These are phyloP conservation scores for Bemisia tabaci DNA, from an alignment of 1,140 invertebrate genomes.

Conservation along the genomic window DNA sequence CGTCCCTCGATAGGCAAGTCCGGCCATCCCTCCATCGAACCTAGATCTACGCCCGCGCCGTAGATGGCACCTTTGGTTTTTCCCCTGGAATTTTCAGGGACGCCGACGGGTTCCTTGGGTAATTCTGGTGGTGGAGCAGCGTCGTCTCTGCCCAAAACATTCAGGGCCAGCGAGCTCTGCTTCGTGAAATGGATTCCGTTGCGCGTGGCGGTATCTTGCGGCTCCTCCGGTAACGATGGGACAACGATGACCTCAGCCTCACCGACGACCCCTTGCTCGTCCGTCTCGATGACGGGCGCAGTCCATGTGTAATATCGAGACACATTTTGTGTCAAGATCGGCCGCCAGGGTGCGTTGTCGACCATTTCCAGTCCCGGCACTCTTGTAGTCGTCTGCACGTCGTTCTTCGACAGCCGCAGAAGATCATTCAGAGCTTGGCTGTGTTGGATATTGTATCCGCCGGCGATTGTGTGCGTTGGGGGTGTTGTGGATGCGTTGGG, in stretches of 20 bases:
- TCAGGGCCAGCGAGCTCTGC: not conserved
- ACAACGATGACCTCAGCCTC: constrained; percentile 9
- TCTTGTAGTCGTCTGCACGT: not conserved
- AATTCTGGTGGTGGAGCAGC: not conserved
- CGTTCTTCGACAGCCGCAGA: constrained; percentile 4
- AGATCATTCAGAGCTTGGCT: constrained; percentile 17
- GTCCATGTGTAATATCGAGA: not conserved
- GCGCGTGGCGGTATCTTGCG: not conserved
- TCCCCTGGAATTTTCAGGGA: not conserved
- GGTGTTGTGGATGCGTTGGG: not conserved
- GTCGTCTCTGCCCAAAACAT: not conserved
- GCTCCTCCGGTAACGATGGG: not conserved
- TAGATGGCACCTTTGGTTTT: not conserved
- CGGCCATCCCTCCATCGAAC: not conserved
- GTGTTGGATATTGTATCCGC: constrained; percentile 10
- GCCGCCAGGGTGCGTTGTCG: not conserved
- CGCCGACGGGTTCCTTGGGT: not conserved
- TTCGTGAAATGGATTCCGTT: not conserved
- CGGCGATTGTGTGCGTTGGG: not conserved
- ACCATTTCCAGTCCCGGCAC: not conserved
- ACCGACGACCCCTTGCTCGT: not conserved
- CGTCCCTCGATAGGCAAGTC: not conserved
- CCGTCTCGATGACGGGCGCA: not conserved
- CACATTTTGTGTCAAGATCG: not conserved
- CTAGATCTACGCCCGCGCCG: not conserved